phyloP scores from a whole-genome alignment of 2,888 invertebrate genomes.

The Drosophila anomelani region DNA sequence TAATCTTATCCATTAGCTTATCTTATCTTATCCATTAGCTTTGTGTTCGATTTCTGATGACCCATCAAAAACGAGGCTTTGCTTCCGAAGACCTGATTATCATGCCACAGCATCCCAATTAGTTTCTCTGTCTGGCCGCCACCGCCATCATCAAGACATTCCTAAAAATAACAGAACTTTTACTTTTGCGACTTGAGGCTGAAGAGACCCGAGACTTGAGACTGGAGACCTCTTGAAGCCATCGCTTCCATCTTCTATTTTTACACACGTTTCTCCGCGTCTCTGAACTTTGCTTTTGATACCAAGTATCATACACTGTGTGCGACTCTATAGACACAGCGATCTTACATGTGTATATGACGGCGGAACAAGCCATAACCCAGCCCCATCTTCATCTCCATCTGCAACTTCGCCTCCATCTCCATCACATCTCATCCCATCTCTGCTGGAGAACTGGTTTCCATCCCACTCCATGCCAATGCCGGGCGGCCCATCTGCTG shows the following conservation, averaged over 20 bases:
- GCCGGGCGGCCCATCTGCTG: slow-evolving; percentile 54
- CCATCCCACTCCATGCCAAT: slow-evolving; percentile 33
- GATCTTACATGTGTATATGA: slow-evolving; percentile 64
- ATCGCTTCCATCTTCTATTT: slow-evolving; percentile 60
- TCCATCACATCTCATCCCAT: slow-evolving; percentile 24
- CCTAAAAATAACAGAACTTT: slow-evolving; percentile 69
- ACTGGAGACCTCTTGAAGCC: slow-evolving; percentile 14
- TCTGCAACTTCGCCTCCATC: slow-evolving; percentile 4
- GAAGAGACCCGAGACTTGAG: not conserved
- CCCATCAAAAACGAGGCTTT: slow-evolving; percentile 17
- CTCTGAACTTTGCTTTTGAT: slow-evolving; percentile 51
- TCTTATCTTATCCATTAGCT: slow-evolving; percentile 18
- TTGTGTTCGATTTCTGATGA: slow-evolving; percentile 36
- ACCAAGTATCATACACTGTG: slow-evolving; percentile 62
- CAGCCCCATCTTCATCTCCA: slow-evolving; percentile 23
- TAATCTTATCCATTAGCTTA: slow-evolving; percentile 21
- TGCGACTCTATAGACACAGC: slow-evolving; percentile 62
- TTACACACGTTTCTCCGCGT: slow-evolving; percentile 61
- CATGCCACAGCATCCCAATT: slow-evolving; percentile 12
- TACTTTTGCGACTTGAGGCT: slow-evolving; percentile 64
- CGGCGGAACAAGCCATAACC: slow-evolving; percentile 77
- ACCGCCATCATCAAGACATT: slow-evolving; percentile 49
- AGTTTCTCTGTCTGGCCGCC: slow-evolving; percentile 16
- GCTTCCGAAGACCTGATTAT: slow-evolving; percentile 22
- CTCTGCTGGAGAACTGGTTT: slow-evolving; percentile 61